These are phyloP conservation scores for Anguilla obscura DNA, from an alignment of 2,797 vertebrate species.

Conservation along the genomic window DNA sequence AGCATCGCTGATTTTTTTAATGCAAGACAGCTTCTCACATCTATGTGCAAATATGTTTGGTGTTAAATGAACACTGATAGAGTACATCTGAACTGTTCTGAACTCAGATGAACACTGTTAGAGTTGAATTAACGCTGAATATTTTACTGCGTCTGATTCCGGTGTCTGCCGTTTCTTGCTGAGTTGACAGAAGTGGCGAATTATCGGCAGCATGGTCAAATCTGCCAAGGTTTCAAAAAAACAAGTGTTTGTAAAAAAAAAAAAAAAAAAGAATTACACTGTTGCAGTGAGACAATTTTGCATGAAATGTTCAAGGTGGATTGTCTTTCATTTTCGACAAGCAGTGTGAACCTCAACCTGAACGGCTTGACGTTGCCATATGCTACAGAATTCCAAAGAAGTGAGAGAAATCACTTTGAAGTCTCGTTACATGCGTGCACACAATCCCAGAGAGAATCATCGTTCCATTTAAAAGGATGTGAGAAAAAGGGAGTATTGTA, in stretches of 20 bases:
- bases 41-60: background rate
- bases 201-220: background rate
- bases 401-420: background rate
- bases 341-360: background rate
- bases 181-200: background rate
- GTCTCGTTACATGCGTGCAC: background rate
- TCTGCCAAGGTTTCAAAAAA: background rate
- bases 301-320: background rate
- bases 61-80: background rate
- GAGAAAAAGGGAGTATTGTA: background rate
- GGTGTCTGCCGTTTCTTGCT: background rate
- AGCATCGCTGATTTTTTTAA: background rate
- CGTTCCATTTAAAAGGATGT: background rate
- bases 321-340: background rate
- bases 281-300: background rate
- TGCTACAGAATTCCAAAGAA: background rate
- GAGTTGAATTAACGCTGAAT: background rate
- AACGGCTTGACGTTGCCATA: background rate
- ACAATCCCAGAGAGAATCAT: background rate
- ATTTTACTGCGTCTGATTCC: background rate
- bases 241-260: background rate
- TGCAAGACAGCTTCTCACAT: background rate
- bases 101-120: background rate
- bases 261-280: background rate
- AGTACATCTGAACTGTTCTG: background rate